Base-by-base conservation (phyloP, 1,140 invertebrate genomes). In the Euwallacea similis region DNA sequence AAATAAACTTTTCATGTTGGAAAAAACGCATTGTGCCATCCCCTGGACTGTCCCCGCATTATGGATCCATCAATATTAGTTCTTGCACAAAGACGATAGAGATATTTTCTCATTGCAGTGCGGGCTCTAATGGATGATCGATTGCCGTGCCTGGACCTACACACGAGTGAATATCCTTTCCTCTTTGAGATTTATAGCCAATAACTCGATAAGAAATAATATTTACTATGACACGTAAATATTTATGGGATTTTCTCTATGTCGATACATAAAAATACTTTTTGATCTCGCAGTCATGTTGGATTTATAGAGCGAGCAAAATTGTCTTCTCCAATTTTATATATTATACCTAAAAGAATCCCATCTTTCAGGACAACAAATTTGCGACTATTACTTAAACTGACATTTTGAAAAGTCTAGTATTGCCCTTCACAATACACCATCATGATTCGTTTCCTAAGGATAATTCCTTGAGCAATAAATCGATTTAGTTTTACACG, bases 201-300 rank as follows among this genome's bases (percentile, higher is more conserved):
- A 65, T 65, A 65, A 65, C 63, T 41, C 47, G 63, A 53, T 65
- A 54, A 65, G 63, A 65, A 65, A 65, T 65, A 65, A 65, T 65
- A 65, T 65, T 65, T 65, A 65, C 63, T 65, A 65, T 65, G 63
- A 65, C 63, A 65, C 47, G 44, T 65, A 54, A 65, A 65, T 65
- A 65, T 65, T 65, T 44, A 68, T 60, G 66, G 66, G 16, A 68
- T 60, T 68, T 68, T 42, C 56, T 50, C 9, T 47, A n/a, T 67
- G 65, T 55, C 15, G n/a, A 13, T 15, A 41, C 42, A 44, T 47
- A 65, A 65, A 65, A 65, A 54, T 65, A 41, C 63, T 65, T 65
- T 65, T 65, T 16, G 41, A 16, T 41, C 42, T 63, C 13, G 13
- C 46, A 50, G 13, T 13, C 46, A 50, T 50, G 46, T 50, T 33